phyloP scores from a whole-genome alignment of 2,797 vertebrate genomes.

The Octomys mimax region DNA sequence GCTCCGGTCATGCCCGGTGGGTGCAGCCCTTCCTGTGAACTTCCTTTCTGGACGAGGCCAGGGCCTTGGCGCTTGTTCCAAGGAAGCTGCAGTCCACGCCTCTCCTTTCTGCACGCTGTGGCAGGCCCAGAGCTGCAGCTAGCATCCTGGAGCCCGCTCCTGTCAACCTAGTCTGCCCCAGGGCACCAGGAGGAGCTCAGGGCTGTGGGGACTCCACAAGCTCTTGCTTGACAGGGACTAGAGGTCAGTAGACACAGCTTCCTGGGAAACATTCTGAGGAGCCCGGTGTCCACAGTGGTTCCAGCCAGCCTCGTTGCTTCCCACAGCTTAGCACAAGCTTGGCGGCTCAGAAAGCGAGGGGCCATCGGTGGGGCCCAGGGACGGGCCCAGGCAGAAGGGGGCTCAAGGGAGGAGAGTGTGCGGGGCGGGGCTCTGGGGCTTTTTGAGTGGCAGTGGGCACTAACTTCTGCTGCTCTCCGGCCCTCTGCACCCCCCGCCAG shows the following conservation, averaged over 20 bases:
- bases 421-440: not conserved
- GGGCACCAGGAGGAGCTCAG: accelerated
- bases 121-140: not conserved
- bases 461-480: not conserved
- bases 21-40: not conserved
- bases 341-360: not conserved
- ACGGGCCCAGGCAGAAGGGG: not conserved
- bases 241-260: not conserved
- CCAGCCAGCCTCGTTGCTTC: not conserved
- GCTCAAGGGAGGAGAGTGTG: not conserved
- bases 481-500: not conserved
- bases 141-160: not conserved
- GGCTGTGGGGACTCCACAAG: accelerated
- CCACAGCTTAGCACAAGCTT: accelerated
- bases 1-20: not conserved
- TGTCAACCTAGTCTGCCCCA: too few species aligned
- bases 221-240: not conserved
- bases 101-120: not conserved
- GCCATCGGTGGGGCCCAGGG: accelerated
- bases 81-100: not conserved
- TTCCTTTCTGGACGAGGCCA: too few species aligned
- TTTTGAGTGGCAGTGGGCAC: not conserved
- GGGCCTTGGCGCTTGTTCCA: not conserved
- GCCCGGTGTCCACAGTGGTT: not conserved
- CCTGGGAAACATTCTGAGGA: not conserved